Evolutionary conservation across 1,140 invertebrate genomes (phyloP), one percentile per base, ranked within the genome.

Genomic region (Episyrphus balteatus): DNA sequence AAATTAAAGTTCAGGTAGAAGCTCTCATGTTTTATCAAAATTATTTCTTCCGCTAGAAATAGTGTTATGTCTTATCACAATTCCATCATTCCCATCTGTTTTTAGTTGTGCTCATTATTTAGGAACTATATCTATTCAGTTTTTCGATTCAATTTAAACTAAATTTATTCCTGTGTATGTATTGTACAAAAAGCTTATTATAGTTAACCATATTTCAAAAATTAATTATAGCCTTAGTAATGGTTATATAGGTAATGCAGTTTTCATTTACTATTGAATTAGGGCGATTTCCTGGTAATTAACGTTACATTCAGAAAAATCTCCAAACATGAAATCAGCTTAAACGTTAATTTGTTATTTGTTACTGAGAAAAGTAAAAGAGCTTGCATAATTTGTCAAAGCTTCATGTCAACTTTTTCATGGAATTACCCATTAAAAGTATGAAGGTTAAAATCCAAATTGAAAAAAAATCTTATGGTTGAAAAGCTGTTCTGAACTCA

Each of bases 271-370:
- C 17, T n/a, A 19, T 34, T 19, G 26, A 14, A 31, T 14, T 33
- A 33, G 31, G 34, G 14, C 37, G 41, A 30, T 47, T 46, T 49
- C 18, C 43, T 49, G 49, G 51, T 54, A 42, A 49, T 31, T 49
- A 47, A 32, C 52, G 44, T 44, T 48, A 52, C 37, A 52, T 48
- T 44, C 51, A 53, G 43, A 44, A 55, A 51, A 55, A 48, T 47
- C 51, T 50, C 48, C 51, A 50, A 54, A 42, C 42, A 19, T 33
- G 18, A 46, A 49, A 49, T 38, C 36, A 33, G 44, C 34, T 39
- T 21, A 11, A 10, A 36, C 33, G 10, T n/a, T 11, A 36, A 36
- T n/a, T 11, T 11, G 10, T 36, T 36, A 36, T 10, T n/a, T 36
- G 36, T n/a, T n/a, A 46, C 47, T 18, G 47, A 44, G 37, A 44